Evolutionary conservation across 2,113 vertebrate species (phyloP).

Genomic region (Campylomormyrus tamandua): DNA sequence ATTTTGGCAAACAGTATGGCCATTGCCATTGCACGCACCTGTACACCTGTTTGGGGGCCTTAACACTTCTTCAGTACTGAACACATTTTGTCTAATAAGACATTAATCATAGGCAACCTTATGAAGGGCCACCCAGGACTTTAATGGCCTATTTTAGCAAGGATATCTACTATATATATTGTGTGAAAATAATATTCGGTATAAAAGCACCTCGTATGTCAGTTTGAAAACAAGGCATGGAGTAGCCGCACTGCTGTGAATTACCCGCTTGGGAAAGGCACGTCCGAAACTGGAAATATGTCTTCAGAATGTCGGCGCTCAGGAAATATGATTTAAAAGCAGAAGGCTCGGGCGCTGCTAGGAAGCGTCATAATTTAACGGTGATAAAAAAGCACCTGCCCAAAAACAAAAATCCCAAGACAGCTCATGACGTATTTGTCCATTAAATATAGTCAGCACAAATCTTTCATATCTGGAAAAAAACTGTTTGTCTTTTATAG

Average conservation of each 20-base stretch:
- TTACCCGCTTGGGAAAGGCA: not conserved
- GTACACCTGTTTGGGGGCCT: not conserved
- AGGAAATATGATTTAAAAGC: conserved; percentile 13
- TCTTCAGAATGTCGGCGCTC: not conserved
- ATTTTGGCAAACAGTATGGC: not conserved
- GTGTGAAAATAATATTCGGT: conserved; percentile 30
- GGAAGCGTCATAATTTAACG: not conserved
- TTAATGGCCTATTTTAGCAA: conserved; percentile 56
- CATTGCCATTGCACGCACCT: not conserved
- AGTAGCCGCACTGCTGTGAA: not conserved
- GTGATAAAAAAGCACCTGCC: not conserved
- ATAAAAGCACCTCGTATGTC: conserved; percentile 36
- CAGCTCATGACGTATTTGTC: not conserved
- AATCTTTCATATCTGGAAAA: not conserved
- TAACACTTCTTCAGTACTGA: conserved; percentile 67
- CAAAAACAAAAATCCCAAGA: not conserved
- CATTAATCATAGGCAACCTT: conserved; percentile 70
- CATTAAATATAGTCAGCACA: conserved; percentile 1
- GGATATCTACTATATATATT: conserved; percentile 50
- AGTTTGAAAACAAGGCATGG: conserved; percentile 31
- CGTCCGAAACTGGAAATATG: not conserved
- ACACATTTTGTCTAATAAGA: conserved; percentile 74
- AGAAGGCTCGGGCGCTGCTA: not conserved
- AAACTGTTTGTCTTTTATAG: not conserved
- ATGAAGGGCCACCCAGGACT: conserved; percentile 52